Conservation (phyloP, 1,140 invertebrate species). For the Mya arenaria region DNA sequence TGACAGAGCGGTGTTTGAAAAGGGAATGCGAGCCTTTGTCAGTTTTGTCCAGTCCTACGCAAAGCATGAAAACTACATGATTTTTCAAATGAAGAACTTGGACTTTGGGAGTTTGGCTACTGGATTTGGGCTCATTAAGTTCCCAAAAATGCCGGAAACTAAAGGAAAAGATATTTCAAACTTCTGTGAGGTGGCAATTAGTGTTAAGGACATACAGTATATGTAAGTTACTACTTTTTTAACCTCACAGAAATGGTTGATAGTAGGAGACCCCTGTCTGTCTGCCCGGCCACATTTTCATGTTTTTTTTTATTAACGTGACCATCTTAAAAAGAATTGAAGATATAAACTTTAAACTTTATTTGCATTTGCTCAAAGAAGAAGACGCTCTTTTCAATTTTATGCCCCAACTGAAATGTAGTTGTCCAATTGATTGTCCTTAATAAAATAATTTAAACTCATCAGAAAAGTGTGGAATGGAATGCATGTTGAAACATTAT, state of each 20-base stretch:
- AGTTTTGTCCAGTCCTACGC: conserved; percentile 96
- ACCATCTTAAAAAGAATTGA: not conserved
- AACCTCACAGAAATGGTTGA: not conserved
- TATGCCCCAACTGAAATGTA: too few species aligned
- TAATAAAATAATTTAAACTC: too few species aligned
- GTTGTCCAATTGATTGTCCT: too few species aligned
- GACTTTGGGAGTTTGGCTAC: conserved; percentile 92
- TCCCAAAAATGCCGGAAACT: conserved; percentile 97
- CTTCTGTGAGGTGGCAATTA: conserved; percentile 87
- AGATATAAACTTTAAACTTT: not conserved
- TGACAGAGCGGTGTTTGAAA: conserved; percentile 89
- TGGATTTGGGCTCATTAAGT: conserved; percentile 93
- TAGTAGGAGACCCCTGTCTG: not conserved
- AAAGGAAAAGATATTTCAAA: conserved; percentile 84
- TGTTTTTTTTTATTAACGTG: not conserved
- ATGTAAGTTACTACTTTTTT: conserved; percentile 80
- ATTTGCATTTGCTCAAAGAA: not conserved
- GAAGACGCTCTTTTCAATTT: not conserved
- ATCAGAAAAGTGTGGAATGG: too few species aligned
- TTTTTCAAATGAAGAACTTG: conserved; percentile 94
- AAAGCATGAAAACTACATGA: conserved; percentile 97
- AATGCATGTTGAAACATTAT: too few species aligned
- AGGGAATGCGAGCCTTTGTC: conserved; percentile 95
- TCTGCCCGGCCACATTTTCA: not conserved
- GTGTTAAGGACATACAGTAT: conserved; percentile 90